phyloP scores from a whole-genome alignment of 2,797 vertebrate species.

The Linurgus olivaceus region DNA sequence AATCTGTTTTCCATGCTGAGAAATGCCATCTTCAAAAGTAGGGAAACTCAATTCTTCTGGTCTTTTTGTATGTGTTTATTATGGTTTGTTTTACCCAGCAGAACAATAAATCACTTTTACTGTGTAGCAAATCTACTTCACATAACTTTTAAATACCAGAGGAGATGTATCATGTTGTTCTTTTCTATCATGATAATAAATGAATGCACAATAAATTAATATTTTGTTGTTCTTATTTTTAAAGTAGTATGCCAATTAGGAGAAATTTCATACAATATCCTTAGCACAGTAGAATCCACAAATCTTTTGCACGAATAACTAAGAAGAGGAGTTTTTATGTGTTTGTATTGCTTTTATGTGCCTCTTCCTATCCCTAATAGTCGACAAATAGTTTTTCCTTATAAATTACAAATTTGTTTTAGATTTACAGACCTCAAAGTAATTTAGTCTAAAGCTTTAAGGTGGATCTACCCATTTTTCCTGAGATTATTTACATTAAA shows the following conservation, averaged over 20 bases:
- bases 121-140: background rate
- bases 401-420: background rate
- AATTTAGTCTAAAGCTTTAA: background rate
- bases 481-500: background rate
- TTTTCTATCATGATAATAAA: background rate
- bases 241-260: background rate
- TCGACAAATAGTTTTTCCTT: background rate
- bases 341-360: background rate
- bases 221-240: background rate
- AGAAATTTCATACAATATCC: background rate
- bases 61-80: background rate
- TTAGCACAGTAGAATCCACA: background rate
- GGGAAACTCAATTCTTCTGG: background rate
- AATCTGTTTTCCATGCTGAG: background rate
- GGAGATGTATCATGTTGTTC: background rate
- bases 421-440: accelerated
- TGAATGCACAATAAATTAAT: background rate
- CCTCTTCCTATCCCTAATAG: background rate
- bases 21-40: background rate
- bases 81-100: background rate
- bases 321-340: background rate
- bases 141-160: background rate
- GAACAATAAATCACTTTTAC: background rate
- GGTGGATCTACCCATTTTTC: background rate
- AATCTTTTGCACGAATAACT: background rate